A percentile compares a stretch with the other conserved stretches of the same genome.
Conservation (phyloP, 2,113 vertebrate genomes). For the Clarias magur region DNA sequence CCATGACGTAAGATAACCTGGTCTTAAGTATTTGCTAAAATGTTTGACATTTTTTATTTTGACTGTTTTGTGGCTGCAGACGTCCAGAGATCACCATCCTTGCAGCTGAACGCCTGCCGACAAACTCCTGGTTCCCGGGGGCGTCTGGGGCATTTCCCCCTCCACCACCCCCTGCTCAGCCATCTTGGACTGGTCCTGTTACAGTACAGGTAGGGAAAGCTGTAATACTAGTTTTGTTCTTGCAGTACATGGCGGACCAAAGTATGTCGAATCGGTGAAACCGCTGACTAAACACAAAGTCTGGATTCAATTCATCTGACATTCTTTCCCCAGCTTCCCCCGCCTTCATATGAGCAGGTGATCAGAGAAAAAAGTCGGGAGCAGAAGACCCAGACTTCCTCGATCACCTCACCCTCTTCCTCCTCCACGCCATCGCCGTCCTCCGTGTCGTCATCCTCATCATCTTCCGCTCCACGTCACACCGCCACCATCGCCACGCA, state of each 20-base stretch:
- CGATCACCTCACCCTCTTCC: constrained; percentile 61
- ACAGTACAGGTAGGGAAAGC: constrained; percentile 77
- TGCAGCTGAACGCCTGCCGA: constrained; percentile 87
- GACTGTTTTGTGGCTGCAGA: constrained; percentile 60
- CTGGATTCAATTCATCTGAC: not conserved
- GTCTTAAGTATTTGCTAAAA: not conserved
- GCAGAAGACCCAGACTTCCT: constrained; percentile 63
- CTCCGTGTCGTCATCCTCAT: constrained; percentile 3
- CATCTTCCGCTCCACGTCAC: constrained; percentile 50
- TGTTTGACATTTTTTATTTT: not conserved
- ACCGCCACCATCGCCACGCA: constrained; percentile 89
- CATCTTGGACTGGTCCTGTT: constrained; percentile 84
- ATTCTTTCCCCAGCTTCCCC: constrained; percentile 74
- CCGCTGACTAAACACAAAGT: not conserved
- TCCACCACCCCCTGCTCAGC: constrained; percentile 77
- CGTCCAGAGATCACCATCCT: constrained; percentile 96
- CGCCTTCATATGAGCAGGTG: constrained; percentile 95
- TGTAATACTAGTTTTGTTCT: not conserved
- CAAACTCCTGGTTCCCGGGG: constrained; percentile 86
- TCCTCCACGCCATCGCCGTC: constrained; percentile 2
- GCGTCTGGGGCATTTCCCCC: constrained; percentile 72
- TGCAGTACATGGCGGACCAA: not conserved
- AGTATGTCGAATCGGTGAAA: not conserved
- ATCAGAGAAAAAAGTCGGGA: constrained; percentile 96
- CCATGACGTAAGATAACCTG: too few species aligned